Conservation (phyloP, 2,888 invertebrate genomes). For the Dorcus hopei region DNA sequence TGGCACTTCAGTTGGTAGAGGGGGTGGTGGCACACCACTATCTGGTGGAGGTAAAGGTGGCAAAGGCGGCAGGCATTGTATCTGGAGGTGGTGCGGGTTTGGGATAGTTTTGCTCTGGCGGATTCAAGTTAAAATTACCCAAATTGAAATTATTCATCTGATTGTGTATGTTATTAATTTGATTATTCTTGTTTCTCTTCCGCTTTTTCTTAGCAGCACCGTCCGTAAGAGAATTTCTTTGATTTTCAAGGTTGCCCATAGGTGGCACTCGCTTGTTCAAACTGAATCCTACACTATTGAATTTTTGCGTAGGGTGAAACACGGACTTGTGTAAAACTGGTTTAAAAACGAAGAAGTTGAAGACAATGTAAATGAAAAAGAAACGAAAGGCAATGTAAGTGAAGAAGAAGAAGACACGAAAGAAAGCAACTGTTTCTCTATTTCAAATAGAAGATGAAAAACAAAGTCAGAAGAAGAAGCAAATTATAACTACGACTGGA, state of each 20-base stretch:
- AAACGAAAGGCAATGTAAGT: no score
- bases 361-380: no score
- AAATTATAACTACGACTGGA: no score
- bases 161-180: conserved; percentile 39
- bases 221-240: conserved; percentile 48
- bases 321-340: conserved; percentile 44
- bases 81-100: conserved; percentile 57
- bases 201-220: conserved; percentile 71
- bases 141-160: conserved; percentile 40
- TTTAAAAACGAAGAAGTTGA: no score
- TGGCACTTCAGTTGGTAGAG: conserved; percentile 35
- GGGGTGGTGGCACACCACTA: conserved; percentile 49
- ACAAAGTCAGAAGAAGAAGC: no score
- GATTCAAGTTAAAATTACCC: conserved; percentile 44
- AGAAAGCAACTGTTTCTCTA: no score
- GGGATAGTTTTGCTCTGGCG: conserved; percentile 49
- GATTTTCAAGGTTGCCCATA: conserved; percentile 41
- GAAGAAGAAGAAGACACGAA: no score
- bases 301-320: conserved; percentile 41
- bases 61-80: conserved; percentile 53
- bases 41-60: conserved; percentile 53
- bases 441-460: no score
- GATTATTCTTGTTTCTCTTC: conserved; percentile 65
- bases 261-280: conserved; percentile 46
- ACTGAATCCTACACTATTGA: conserved; percentile 56